A percentile compares a stretch with the other conserved stretches of the same genome.
These are phyloP conservation scores for Merluccius polli DNA, from an alignment of 2,797 vertebrate species.

Conservation along the genomic window DNA sequence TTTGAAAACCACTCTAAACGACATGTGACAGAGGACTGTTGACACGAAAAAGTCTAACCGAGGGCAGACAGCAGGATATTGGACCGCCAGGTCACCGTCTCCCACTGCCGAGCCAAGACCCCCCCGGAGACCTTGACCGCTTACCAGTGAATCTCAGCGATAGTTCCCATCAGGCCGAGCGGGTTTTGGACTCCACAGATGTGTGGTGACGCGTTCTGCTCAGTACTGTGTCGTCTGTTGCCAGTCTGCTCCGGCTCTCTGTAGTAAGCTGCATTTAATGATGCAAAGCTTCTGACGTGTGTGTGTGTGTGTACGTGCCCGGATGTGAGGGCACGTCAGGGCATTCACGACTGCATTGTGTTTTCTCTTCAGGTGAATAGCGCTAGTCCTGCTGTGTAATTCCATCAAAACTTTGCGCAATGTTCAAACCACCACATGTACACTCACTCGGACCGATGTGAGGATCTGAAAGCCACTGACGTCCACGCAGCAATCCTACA, in stretches of 20 bases:
- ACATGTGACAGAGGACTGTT: neutral
- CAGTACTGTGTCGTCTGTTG: neutral
- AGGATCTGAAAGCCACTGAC: no score
- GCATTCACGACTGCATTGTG: no score
- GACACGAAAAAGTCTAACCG: neutral
- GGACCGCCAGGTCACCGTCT: no score
- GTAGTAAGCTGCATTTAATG: neutral
- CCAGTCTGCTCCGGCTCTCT: neutral
- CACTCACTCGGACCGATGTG: no score
- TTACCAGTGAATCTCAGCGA: neutral
- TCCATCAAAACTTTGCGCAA: no score
- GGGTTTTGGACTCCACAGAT: neutral
- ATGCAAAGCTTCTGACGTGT: neutral
- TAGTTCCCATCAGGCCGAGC: neutral
- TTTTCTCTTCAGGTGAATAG: no score
- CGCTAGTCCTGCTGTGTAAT: no score
- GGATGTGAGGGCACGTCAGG: neutral
- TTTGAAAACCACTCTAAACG: neutral
- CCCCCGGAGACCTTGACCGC: neutral
- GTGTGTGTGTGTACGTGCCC: neutral
- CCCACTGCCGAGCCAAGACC: neutral
- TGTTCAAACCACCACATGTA: no score
- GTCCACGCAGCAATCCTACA: no score
- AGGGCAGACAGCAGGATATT: neutral
- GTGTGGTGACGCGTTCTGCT: neutral